These are phyloP conservation scores for Nibea coibor DNA, from an alignment of 2,113 vertebrate genomes.

Conservation along the genomic window DNA sequence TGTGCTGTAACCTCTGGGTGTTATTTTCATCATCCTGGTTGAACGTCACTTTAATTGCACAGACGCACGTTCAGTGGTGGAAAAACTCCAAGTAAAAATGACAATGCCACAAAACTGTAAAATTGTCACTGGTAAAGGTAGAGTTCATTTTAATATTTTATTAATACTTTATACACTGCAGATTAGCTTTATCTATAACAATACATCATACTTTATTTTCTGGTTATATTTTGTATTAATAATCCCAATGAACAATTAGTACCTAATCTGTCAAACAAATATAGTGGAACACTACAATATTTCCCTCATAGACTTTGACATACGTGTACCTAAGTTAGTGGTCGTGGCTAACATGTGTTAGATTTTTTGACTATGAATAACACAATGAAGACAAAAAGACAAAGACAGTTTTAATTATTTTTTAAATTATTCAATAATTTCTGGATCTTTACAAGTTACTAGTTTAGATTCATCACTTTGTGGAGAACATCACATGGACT, in stretches of 20 bases:
- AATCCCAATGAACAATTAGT: not conserved
- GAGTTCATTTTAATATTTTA: not conserved
- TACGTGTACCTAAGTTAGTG: not conserved
- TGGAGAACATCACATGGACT: slow-evolving; percentile 6
- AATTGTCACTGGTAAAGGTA: not conserved
- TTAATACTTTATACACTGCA: not conserved
- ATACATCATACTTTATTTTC: not conserved
- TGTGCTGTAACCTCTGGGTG: slow-evolving; percentile 31
- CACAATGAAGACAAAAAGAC: not conserved
- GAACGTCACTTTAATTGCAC: slow-evolving; percentile 15
- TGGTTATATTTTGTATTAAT: not conserved
- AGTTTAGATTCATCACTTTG: not conserved
- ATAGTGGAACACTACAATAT: not conserved
- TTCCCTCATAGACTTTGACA: too few species aligned
- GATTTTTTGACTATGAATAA: not conserved
- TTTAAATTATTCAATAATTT: slow-evolving; percentile 22
- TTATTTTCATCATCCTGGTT: slow-evolving; percentile 16
- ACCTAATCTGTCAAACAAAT: not conserved
- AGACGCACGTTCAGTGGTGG: not conserved
- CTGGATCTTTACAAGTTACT: not conserved
- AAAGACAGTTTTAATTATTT: slow-evolving; percentile 20
- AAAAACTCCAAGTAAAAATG: not conserved
- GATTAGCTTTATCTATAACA: not conserved
- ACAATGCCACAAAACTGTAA: not conserved
- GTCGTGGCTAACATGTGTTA: not conserved